These are phyloP conservation scores for Agapetus fuscipes DNA, from an alignment of 2,888 invertebrate species.

Conservation along the genomic window DNA sequence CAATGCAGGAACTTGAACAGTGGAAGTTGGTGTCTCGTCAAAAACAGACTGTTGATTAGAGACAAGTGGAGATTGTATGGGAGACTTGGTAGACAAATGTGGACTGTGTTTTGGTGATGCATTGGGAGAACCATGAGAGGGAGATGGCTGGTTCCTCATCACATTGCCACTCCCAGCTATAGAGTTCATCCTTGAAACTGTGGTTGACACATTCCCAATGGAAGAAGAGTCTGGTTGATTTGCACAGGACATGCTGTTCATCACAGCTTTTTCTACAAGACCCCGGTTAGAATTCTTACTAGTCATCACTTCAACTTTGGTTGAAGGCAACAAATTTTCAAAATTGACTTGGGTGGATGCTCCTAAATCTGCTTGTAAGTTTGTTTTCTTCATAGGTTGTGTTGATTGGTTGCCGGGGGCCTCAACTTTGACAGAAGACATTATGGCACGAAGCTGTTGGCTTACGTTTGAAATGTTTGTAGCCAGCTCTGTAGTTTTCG, in stretches of 20 bases:
- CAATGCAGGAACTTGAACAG: slow-evolving; percentile 27
- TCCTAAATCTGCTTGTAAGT: slow-evolving; percentile 29
- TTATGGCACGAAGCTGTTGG: slow-evolving; percentile 55
- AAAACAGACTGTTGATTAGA: slow-evolving; percentile 29
- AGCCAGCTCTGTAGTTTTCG: slow-evolving; percentile 61
- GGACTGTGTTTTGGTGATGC: slow-evolving; percentile 37
- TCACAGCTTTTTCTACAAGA: slow-evolving; percentile 22
- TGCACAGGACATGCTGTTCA: slow-evolving; percentile 13
- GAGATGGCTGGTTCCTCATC: slow-evolving; percentile 8
- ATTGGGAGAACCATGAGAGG: slow-evolving; percentile 30
- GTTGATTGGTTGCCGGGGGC: slow-evolving; percentile 35
- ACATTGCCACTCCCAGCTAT: slow-evolving; percentile 3
- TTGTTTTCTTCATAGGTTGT: slow-evolving; percentile 41
- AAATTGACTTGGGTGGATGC: slow-evolving; percentile 43
- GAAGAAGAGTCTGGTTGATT: slow-evolving; percentile 9
- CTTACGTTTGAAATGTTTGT: slow-evolving; percentile 64
- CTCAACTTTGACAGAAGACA: slow-evolving; percentile 52
- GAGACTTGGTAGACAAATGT: slow-evolving; percentile 34
- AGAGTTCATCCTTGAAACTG: background rate
- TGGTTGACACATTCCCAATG: slow-evolving; percentile 4
- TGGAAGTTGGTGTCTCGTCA: slow-evolving; percentile 29
- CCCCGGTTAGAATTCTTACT: slow-evolving; percentile 24
- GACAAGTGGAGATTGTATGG: slow-evolving; percentile 36
- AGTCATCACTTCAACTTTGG: slow-evolving; percentile 39
- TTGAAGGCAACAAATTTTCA: slow-evolving; percentile 41